Evolutionary conservation across 2,888 invertebrate genomes (phyloP), one percentile per base, ranked within the genome.

Genomic region (Mylabris sibirica): DNA sequence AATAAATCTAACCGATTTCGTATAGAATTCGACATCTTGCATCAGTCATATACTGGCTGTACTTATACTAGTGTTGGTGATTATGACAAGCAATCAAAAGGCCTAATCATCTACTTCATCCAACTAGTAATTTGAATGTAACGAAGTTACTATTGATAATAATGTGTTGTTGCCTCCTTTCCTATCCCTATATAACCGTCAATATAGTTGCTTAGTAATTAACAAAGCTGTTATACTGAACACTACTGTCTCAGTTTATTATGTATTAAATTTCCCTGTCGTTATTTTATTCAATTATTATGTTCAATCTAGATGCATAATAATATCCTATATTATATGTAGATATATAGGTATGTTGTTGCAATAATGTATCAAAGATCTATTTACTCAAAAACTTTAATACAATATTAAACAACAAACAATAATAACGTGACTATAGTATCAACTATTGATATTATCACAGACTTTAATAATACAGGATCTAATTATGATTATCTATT

Each of bases 111-210:
- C 57, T 72, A 76, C 75, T 76, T 79, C 79, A 79, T 80, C 79
- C 77, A 76, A 78, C 77, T 79, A 75, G 80, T 80, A 80, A 80
- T 80, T 77, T 78, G 72, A 73, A 75, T 73, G 73, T 80, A 80
- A 80, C 79, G 74, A 77, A 77, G 77, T 75, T 80, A 78, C 68
- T 75, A 77, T 75, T 72, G 77, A 76, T 65, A 71, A 41, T 63
- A 71, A 41, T 63, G 49, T 63, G 41, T 63, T 63, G 65, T 63
- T 65, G 67, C 71, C 68, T 68, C 71, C 66, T 68, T 71, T 44
- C 64, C 66, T 24, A 57, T 57, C 24, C 20, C 24, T 60, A 63
- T 60, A 63, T 26, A 64, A 63, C 63, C 71, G 66, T 71, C 68
- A 68, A 68, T 67, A 22, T 53, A 68, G 61, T 83, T n/a, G 83